Evolutionary conservation across 2,888 invertebrate species (phyloP).

Genomic region (Kuschelorhynchus macadamiae): DNA sequence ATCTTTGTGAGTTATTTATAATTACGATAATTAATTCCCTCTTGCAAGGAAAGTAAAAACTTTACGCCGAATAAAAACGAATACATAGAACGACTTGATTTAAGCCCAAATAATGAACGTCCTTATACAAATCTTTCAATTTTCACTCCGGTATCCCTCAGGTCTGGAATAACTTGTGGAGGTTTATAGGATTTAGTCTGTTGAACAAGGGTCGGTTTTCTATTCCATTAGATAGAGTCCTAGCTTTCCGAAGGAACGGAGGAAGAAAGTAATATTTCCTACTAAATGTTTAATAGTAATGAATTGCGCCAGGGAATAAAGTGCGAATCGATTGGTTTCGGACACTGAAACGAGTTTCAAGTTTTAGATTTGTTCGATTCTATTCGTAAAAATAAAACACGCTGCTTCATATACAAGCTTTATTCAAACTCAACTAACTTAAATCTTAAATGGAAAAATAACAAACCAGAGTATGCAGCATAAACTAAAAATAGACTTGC

Average conservation of each 20-base stretch:
- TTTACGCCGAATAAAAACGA: too few species aligned
- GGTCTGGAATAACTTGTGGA: slow-evolving; percentile 15
- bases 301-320: slow-evolving; percentile 50
- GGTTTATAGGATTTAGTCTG: slow-evolving; percentile 29
- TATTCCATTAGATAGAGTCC: slow-evolving; percentile 44
- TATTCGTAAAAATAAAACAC: too few species aligned
- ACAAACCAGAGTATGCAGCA: too few species aligned
- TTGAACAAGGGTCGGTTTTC: slow-evolving; percentile 25
- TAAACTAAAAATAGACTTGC: too few species aligned
- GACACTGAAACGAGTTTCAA: neutral
- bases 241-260: slow-evolving; percentile 16
- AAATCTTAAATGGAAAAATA: too few species aligned
- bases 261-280: slow-evolving; percentile 52
- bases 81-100: too few species aligned
- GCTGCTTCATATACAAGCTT: too few species aligned
- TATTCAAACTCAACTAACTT: too few species aligned
- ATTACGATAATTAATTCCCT: too few species aligned
- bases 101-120: too few species aligned
- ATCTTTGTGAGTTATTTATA: too few species aligned
- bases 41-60: too few species aligned
- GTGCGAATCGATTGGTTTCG: slow-evolving; percentile 50
- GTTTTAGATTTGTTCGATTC: slow-evolving; percentile 6
- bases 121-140: slow-evolving; percentile 22
- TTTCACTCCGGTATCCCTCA: neutral
- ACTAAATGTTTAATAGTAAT: slow-evolving; percentile 54